Evolutionary conservation across 2,797 vertebrate genomes (phyloP).

Genomic region (Pipistrellus nathusii): DNA sequence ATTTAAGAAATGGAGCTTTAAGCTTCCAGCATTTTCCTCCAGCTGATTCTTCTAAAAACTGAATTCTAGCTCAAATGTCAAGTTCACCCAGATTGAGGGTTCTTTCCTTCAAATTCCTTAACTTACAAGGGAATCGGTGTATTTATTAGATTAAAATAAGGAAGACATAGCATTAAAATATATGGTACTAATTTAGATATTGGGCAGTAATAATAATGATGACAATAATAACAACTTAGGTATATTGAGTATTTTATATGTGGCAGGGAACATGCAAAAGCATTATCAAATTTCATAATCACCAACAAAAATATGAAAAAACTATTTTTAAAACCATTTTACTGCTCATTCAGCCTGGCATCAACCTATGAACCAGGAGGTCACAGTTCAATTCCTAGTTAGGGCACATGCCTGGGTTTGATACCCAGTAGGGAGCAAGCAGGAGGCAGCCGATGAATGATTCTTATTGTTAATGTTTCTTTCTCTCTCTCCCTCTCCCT

Average conservation of each 20-base stretch:
- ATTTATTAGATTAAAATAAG: conserved; percentile 25
- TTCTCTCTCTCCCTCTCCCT: no score
- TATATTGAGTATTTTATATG: not conserved
- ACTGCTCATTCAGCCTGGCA: no score
- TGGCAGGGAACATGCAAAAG: not conserved
- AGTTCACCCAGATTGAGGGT: not conserved
- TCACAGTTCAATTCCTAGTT: no score
- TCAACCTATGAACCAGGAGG: no score
- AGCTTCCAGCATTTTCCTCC: not conserved
- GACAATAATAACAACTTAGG: not conserved
- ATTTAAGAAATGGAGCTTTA: conserved; percentile 49
- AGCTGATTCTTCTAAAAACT: conserved; percentile 37
- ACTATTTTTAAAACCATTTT: not conserved
- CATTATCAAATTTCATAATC: not conserved
- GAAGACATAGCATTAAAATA: not conserved
- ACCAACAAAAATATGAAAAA: not conserved
- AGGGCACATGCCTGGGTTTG: no score
- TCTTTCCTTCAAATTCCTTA: conserved; percentile 44
- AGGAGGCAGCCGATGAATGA: no score
- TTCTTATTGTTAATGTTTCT: no score
- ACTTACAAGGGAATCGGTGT: not conserved
- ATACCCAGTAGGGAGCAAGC: no score
- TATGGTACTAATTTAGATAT: not conserved
- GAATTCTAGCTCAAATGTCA: conserved; percentile 14
- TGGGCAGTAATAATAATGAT: not conserved